Evolutionary conservation across 2,113 vertebrate species (phyloP).

Genomic region (Carettochelys insculpta): DNA sequence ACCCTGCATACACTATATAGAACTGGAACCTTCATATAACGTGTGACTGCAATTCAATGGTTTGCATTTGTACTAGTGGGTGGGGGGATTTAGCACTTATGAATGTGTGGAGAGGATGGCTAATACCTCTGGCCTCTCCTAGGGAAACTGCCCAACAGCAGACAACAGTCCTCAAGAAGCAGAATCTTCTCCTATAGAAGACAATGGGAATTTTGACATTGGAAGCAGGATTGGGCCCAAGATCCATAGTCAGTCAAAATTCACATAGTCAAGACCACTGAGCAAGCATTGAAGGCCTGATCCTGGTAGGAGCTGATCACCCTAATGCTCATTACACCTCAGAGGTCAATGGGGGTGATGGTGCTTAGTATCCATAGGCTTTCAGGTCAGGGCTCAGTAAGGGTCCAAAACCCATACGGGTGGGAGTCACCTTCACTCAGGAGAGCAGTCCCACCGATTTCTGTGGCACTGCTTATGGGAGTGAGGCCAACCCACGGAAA

Average conservation of each 20-base stretch:
- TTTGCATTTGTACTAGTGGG: no score
- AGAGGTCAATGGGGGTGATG: background rate
- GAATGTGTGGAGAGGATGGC: no score
- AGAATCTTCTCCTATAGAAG: background rate
- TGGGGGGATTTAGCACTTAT: no score
- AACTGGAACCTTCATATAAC: no score
- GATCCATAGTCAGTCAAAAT: background rate
- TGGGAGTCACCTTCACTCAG: background rate
- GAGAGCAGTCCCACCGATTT: no score
- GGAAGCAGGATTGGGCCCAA: background rate
- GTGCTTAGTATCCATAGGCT: background rate
- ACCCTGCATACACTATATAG: no score
- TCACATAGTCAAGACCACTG: background rate
- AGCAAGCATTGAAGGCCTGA: background rate
- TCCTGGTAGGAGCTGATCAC: background rate
- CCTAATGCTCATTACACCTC: background rate
- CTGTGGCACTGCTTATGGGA: background rate
- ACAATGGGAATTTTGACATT: background rate
- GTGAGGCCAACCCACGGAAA: constrained; percentile 30
- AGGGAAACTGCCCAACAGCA: no score
- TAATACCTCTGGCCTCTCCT: no score
- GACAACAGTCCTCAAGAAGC: background rate
- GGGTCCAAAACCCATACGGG: background rate
- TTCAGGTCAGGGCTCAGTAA: background rate
- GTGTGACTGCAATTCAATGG: no score